Evolutionary conservation across 2,888 invertebrate genomes (phyloP).

Genomic region (Metallyticus violacea): DNA sequence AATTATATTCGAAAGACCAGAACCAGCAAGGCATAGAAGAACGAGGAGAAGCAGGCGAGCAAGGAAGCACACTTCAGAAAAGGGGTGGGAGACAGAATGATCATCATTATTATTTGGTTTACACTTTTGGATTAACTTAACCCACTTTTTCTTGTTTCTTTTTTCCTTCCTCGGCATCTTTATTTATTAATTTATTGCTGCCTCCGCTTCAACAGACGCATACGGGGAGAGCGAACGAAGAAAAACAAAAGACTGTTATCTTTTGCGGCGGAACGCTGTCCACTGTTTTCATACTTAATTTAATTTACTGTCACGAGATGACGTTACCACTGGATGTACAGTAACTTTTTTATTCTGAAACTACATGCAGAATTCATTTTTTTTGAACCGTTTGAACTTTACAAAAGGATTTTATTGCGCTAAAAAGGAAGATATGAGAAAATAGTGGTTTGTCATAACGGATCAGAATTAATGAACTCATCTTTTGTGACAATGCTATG

Average conservation of each 20-base stretch:
- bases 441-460: not conserved
- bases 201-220: constrained; percentile 3
- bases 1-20: constrained; percentile 40
- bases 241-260: not conserved
- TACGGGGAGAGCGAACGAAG: constrained; percentile 1
- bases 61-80: constrained; percentile 4
- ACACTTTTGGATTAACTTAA: constrained; percentile 16
- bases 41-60: not conserved
- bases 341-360: not conserved
- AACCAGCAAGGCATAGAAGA: constrained; percentile 1
- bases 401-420: not conserved
- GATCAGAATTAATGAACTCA: not conserved
- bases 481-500: not conserved
- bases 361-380: too few species aligned
- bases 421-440: not conserved
- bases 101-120: constrained; percentile 17
- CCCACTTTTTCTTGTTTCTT: not conserved
- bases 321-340: not conserved
- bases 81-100: not conserved
- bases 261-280: not conserved
- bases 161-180: not conserved
- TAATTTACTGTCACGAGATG: not conserved
- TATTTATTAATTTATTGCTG: constrained; percentile 25
- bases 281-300: not conserved
- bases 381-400: not conserved